Base-by-base conservation (phyloP, 2,113 vertebrate species). In the Passer montanus region DNA sequence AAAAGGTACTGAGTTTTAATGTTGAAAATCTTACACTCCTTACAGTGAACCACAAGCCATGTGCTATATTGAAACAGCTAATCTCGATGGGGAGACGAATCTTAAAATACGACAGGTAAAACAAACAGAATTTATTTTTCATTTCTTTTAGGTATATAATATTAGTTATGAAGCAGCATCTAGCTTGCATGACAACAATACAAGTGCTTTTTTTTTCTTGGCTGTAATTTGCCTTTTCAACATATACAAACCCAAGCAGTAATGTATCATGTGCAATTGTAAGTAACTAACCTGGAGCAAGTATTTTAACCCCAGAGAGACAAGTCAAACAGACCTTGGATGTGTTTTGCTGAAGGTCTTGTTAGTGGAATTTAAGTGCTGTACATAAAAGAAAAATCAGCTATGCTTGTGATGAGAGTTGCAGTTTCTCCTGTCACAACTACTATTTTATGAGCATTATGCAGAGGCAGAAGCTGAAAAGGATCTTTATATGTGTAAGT, bases 51-150 rank as follows among this genome's bases (percentile, higher is more conserved):
- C 99, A n/a, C 99, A 99, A 97, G 99, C 99, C 70, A 99, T 99
- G 99, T 99, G 99, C 90, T 99, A 99, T 87, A 99, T 99, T 26
- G 99, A 99, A 98, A 99, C 99, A 60, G 99, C 99, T 66, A 99
- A 99, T 96, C 98, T 99, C 2, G 99, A 99, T n/a, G 99, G 99
- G 76, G 99, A 99, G 97, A 99, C 99, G 0, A 99, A 99, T 97
- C 98, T 99, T 91, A 99, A 99, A 98, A 99, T 99, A 97, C 98
- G 99, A 92, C 99, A 99, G 99, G 99, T 99, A 98, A 94, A 79
- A 13, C 55, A 49, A 85, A n/a, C 18, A 35, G 10, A 46, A 53
- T 82, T 88, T 79, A 22, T 5, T 24, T 3, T 47, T 22, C 24
- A 63, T 70, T 33, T 33, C 2, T 22, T 49, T 55, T 44, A 35